These are phyloP conservation scores for Apodemia hepburni DNA, from an alignment of 2,888 invertebrate species.

Conservation along the genomic window DNA sequence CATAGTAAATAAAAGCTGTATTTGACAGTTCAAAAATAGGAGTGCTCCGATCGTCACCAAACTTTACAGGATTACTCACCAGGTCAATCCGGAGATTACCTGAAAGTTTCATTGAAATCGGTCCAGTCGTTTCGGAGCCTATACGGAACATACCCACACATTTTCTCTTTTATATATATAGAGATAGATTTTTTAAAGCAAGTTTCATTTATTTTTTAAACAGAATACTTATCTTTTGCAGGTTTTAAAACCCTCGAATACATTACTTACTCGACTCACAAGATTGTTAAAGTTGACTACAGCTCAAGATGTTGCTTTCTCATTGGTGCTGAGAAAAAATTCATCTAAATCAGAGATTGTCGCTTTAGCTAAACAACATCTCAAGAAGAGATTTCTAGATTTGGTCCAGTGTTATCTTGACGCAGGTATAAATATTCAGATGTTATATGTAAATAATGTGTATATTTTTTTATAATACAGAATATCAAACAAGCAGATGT, in stretches of 20 bases:
- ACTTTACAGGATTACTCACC: too few species aligned
- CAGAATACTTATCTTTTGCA: slow-evolving; percentile 52
- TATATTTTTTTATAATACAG: too few species aligned
- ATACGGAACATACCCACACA: too few species aligned
- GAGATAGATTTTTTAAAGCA: neutral
- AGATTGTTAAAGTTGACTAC: slow-evolving; percentile 92
- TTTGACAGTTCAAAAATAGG: too few species aligned
- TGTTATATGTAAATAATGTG: too few species aligned
- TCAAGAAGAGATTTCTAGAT: slow-evolving; percentile 90
- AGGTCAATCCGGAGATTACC: too few species aligned
- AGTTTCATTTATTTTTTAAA: slow-evolving; percentile 29
- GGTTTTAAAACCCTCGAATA: slow-evolving; percentile 89
- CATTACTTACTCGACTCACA: slow-evolving; percentile 91
- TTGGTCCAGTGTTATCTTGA: slow-evolving; percentile 93
- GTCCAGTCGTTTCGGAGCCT: too few species aligned
- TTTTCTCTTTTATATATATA: too few species aligned
- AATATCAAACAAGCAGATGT: too few species aligned
- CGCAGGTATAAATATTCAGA: slow-evolving; percentile 74
- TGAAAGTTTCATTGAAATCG: too few species aligned
- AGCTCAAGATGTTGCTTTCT: slow-evolving; percentile 95
- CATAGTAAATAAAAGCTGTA: too few species aligned
- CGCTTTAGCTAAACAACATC: slow-evolving; percentile 86
- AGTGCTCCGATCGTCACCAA: too few species aligned
- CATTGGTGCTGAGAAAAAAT: slow-evolving; percentile 89
- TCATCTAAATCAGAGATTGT: slow-evolving; percentile 89